Percentiles rank a stretch among this genome's conserved stretches.
Evolutionary conservation across 2,797 vertebrate species (phyloP).

Genomic region (Propithecus deckenii): DNA sequence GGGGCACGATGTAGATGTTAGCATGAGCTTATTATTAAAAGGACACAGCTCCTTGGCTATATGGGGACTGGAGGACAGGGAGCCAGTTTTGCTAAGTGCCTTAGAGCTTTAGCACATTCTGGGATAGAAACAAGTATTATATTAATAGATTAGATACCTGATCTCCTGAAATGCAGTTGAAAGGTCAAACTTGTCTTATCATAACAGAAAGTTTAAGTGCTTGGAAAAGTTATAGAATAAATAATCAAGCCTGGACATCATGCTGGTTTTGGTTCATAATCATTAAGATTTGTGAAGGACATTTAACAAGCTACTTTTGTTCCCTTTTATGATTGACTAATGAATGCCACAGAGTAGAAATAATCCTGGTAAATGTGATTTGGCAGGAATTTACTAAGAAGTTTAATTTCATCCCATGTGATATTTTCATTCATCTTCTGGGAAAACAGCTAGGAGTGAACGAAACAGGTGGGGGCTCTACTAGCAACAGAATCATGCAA

Average conservation of each 20-base stretch:
- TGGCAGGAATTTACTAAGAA: background rate
- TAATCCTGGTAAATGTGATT: background rate
- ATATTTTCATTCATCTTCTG: background rate
- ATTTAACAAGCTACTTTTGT: background rate
- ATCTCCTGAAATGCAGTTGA: background rate
- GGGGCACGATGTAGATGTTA: background rate
- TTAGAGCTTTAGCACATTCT: background rate
- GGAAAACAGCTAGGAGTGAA: background rate
- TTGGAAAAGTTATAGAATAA: background rate
- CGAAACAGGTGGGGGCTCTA: background rate
- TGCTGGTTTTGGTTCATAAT: background rate
- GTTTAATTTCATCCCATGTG: background rate
- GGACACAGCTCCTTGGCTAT: no score
- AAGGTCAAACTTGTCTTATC: background rate
- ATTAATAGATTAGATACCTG: no score
- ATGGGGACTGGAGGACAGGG: fast-evolving
- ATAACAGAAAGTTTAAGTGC: background rate
- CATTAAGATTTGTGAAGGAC: background rate
- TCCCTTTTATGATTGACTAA: background rate
- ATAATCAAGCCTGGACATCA: background rate
- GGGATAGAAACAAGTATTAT: background rate
- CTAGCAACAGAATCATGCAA: background rate
- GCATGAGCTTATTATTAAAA: background rate
- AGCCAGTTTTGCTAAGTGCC: background rate
- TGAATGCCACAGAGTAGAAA: background rate